Conservation (phyloP, 2,113 vertebrate species). For the Regulus satrapa region DNA sequence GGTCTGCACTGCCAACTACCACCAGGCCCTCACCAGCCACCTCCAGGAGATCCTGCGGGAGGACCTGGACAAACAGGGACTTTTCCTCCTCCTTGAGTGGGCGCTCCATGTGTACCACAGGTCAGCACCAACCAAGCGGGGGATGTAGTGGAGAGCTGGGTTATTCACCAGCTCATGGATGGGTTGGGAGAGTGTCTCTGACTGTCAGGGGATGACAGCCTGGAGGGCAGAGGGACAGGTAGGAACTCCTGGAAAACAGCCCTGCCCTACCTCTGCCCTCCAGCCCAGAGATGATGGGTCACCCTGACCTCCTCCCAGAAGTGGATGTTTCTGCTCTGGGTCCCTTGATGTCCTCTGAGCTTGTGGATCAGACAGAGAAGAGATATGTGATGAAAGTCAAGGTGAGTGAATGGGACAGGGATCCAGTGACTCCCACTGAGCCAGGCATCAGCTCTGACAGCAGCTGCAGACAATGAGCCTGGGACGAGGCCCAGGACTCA, state of each 20-base stretch:
- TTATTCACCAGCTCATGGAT: background rate
- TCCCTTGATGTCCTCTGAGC: conserved; percentile 82
- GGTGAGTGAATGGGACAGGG: conserved; percentile 53
- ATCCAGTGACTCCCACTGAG: background rate
- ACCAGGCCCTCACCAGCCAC: conserved; percentile 77
- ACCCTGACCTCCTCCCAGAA: conserved; percentile 82
- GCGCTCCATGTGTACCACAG: conserved; percentile 85
- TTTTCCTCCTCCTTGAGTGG: conserved; percentile 92
- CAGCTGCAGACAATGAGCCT: background rate
- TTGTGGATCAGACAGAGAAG: conserved; percentile 83
- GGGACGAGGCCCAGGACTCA: background rate
- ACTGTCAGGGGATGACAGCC: background rate
- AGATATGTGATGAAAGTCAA: conserved; percentile 87
- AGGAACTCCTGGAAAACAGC: background rate
- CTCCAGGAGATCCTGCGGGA: conserved; percentile 82
- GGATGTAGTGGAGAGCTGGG: background rate
- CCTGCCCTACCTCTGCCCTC: background rate
- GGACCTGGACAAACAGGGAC: conserved; percentile 87
- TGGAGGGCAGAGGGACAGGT: background rate
- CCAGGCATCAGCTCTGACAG: background rate
- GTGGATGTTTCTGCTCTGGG: conserved; percentile 78
- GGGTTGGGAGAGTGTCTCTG: background rate
- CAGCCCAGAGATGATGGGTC: conserved; percentile 91
- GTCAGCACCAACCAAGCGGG: conserved; percentile 60
- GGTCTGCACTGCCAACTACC: conserved; percentile 80